A percentile compares a stretch with the other conserved stretches of the same genome.
phyloP scores from a whole-genome alignment of 2,113 vertebrate species.

The Lycaon pictus region DNA sequence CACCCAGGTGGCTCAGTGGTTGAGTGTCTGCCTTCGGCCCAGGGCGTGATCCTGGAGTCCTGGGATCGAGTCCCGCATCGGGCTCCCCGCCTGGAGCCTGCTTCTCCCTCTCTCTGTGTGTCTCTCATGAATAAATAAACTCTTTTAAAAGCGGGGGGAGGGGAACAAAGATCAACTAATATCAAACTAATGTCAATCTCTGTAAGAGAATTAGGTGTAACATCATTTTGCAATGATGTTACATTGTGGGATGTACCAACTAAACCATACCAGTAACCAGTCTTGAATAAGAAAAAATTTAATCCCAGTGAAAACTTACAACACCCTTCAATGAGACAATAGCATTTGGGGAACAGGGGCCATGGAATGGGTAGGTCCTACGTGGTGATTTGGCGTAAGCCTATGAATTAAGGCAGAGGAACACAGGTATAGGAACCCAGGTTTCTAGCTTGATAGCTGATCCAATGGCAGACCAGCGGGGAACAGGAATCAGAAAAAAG shows the following conservation, averaged over 20 bases:
- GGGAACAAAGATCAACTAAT: neutral
- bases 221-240: neutral
- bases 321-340: neutral
- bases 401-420: neutral
- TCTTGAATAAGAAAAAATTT: neutral
- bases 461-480: neutral
- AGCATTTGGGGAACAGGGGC: neutral
- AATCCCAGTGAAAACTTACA: neutral
- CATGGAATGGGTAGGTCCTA: accelerated
- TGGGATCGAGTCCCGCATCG: too few species aligned
- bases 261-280: neutral
- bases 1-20: too few species aligned
- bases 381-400: neutral
- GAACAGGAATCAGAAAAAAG: neutral
- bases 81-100: too few species aligned
- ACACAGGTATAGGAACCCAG: neutral
- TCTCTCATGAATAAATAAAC: too few species aligned
- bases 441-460: neutral
- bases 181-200: neutral
- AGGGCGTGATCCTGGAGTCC: too few species aligned
- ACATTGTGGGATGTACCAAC: neutral
- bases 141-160: neutral
- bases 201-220: neutral
- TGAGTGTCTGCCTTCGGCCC: too few species aligned
- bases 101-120: too few species aligned